These are phyloP conservation scores for Microplitis demolitor DNA, from an alignment of 1,140 invertebrate genomes.

Conservation along the genomic window DNA sequence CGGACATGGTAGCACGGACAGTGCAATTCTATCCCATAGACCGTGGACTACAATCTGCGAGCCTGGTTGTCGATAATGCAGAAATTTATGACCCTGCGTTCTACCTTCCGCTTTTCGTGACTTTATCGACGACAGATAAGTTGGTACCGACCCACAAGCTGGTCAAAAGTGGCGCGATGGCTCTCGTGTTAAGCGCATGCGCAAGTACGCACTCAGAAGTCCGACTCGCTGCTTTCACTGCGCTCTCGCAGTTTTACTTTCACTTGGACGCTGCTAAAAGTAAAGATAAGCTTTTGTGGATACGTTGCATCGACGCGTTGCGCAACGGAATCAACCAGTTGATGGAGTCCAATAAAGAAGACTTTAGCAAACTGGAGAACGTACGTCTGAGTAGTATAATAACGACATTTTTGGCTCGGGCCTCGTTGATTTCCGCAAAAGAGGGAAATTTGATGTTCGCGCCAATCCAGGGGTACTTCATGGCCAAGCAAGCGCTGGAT, in stretches of 20 bases:
- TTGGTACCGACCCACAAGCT: slow-evolving; percentile 70
- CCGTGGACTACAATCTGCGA: slow-evolving; percentile 37
- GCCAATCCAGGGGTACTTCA: slow-evolving; percentile 71
- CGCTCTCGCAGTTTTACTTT: slow-evolving; percentile 69
- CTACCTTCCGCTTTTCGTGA: slow-evolving; percentile 71
- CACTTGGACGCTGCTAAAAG: slow-evolving; percentile 71
- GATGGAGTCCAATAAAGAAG: slow-evolving; percentile 17
- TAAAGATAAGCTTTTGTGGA: slow-evolving; percentile 60
- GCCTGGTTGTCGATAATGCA: not conserved
- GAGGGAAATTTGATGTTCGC: slow-evolving; percentile 72
- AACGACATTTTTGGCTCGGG: slow-evolving; percentile 72
- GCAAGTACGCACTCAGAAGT: slow-evolving; percentile 65
- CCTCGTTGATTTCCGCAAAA: slow-evolving; percentile 68
- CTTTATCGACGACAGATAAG: slow-evolving; percentile 68
- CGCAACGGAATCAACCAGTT: slow-evolving; percentile 55
- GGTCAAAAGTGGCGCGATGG: slow-evolving; percentile 68
- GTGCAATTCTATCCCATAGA: slow-evolving; percentile 70
- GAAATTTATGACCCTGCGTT: slow-evolving; percentile 75
- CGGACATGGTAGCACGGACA: slow-evolving; percentile 68
- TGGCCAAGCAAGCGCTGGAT: slow-evolving; percentile 72
- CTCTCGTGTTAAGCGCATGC: slow-evolving; percentile 68
- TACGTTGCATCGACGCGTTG: slow-evolving; percentile 60
- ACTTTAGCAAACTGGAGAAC: slow-evolving; percentile 45
- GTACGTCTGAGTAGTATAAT: slow-evolving; percentile 69
- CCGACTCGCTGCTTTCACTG: slow-evolving; percentile 69